Percentiles rank a stretch among this genome's conserved stretches.
Evolutionary conservation across 2,797 vertebrate species (phyloP).

Genomic region (Chiloscyllium punctatum): DNA sequence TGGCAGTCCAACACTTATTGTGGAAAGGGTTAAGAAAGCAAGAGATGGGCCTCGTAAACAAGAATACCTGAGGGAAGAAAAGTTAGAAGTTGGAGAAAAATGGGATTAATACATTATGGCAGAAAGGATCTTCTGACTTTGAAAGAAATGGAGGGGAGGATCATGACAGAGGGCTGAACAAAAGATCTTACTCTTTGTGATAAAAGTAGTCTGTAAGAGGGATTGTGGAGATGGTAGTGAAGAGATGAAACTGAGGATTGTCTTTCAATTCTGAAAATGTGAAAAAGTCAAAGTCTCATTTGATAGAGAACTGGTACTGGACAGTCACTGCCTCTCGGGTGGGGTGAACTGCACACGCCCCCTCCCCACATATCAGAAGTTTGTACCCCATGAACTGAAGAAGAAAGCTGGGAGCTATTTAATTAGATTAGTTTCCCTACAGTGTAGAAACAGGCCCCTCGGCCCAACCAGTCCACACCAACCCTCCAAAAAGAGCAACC

Average conservation of each 20-base stretch:
- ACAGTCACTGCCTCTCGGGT: too few species aligned
- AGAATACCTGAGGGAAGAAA: neutral
- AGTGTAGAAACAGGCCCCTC: too few species aligned
- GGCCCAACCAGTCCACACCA: too few species aligned
- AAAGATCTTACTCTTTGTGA: neutral
- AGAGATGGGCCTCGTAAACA: neutral
- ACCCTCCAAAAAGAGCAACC: too few species aligned
- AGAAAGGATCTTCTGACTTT: neutral
- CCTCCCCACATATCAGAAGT: neutral
- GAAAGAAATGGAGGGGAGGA: neutral
- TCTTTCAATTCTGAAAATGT: neutral
- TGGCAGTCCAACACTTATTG: neutral
- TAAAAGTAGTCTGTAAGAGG: neutral
- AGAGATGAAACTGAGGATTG: neutral
- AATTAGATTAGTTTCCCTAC: too few species aligned
- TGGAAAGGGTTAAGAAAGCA: neutral
- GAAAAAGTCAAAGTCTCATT: too few species aligned
- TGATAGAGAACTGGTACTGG: too few species aligned
- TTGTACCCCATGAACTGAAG: too few species aligned
- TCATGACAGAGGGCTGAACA: neutral
- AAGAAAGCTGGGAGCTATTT: neutral
- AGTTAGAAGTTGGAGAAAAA: neutral
- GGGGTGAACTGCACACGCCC: neutral
- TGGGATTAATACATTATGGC: neutral
- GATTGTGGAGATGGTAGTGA: neutral